Evolutionary conservation across 2,797 vertebrate genomes (phyloP).

Genomic region (Tinamus major): DNA sequence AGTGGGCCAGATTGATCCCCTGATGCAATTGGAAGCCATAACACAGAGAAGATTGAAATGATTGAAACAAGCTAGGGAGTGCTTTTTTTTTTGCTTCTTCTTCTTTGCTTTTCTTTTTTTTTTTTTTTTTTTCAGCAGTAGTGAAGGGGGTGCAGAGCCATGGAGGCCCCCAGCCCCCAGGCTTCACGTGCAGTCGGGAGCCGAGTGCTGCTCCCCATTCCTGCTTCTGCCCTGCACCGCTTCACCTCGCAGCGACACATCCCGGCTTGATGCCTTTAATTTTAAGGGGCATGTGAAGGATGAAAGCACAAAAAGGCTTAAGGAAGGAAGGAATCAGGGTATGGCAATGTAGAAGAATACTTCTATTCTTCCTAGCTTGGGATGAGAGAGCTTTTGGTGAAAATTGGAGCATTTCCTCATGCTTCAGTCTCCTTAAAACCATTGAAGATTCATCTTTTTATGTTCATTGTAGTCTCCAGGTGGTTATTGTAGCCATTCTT

Average conservation of each 20-base stretch:
- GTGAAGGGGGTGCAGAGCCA: not conserved
- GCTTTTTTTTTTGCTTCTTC: not conserved
- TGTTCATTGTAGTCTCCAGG: not conserved
- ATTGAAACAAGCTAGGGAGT: constrained; percentile 31
- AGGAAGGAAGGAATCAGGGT: not conserved
- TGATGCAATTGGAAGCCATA: constrained; percentile 24
- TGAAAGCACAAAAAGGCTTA: constrained; percentile 3
- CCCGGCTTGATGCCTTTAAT: constrained; percentile 1
- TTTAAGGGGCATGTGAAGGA: not conserved
- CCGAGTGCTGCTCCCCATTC: not conserved
- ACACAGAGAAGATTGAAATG: constrained; percentile 21
- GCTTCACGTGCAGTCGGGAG: not conserved
- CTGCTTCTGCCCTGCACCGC: too few species aligned
- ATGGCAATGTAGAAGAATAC: not conserved
- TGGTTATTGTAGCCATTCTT: not conserved
- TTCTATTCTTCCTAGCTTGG: not conserved
- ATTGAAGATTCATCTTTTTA: not conserved
- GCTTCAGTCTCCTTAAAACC: not conserved
- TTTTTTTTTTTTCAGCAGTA: not conserved
- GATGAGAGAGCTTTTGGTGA: not conserved
- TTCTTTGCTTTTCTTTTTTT: not conserved
- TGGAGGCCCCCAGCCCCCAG: not conserved
- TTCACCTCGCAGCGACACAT: not conserved
- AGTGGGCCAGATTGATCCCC: not conserved
- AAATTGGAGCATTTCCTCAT: not conserved